phyloP scores from a whole-genome alignment of 2,797 vertebrate genomes.

The Sebastes trivittatus region DNA sequence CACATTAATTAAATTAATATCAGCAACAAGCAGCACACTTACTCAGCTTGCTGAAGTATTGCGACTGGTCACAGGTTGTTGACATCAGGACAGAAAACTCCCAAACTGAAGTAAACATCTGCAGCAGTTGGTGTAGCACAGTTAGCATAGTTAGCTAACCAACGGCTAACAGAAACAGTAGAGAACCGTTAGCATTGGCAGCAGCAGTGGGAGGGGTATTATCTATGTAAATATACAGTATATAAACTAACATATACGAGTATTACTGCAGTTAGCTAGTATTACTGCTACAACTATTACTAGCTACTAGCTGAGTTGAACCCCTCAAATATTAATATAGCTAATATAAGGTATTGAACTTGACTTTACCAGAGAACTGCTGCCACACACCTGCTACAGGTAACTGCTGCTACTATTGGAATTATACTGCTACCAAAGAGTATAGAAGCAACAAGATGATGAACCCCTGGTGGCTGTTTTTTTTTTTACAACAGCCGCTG shows the following conservation, averaged over 20 bases:
- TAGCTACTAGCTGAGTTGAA: not conserved
- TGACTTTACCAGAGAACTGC: not conserved
- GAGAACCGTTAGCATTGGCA: too few species aligned
- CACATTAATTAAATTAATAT: not conserved
- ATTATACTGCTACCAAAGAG: not conserved
- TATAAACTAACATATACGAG: too few species aligned
- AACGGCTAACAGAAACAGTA: not conserved
- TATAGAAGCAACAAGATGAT: too few species aligned
- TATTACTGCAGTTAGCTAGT: too few species aligned
- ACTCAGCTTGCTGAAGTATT: not conserved
- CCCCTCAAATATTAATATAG: not conserved
- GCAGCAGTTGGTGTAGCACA: not conserved
- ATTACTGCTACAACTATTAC: rapidly evolving
- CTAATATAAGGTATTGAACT: not conserved
- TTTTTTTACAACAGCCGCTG: too few species aligned
- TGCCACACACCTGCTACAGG: not conserved
- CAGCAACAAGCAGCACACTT: not conserved
- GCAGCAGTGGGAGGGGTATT: too few species aligned
- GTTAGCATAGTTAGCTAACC: not conserved
- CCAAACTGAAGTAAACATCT: rapidly evolving
- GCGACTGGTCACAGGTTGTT: not conserved
- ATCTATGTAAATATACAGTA: not conserved
- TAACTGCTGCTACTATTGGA: too few species aligned
- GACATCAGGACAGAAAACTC: not conserved
- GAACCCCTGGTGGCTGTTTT: too few species aligned